Base-by-base conservation (phyloP, 2,797 vertebrate genomes). In the Prionace glauca region DNA sequence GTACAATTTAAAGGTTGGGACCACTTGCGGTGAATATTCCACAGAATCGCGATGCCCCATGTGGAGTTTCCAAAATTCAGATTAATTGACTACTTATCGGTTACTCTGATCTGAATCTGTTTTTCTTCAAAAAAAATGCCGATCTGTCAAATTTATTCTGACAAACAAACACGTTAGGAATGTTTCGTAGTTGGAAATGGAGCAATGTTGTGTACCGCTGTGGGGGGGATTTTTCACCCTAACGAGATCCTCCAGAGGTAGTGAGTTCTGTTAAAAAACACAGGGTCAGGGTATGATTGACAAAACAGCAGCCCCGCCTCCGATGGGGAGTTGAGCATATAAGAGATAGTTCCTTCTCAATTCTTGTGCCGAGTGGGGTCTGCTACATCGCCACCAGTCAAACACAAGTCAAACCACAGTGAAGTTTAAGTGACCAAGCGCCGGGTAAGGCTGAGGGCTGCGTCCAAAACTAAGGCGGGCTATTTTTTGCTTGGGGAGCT, bases 131-230 rank as follows among this genome's bases (percentile, higher is more conserved):
- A 71, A 79, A 79, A 50, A 50, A 67, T 2, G 90, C 62, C 18
- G n/a, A 92, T 92, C 18, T 92, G 90, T 92, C 90, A 92, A 84
- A 41, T 36, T 92, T 92, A 20, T 41, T 69, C 90, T 69, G 90
- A n/a, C 36, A 69, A 92, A 92, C 62, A 92, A 92, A 41, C n/a
- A 69, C 32, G 62, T 69, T 92, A 36, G n/a, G 22, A 36, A 36
- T 20, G 32, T 67, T 92, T 67, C 62, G 62, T 92, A 65, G 60
- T 92, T 41, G 67, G 90, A 92, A 92, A 67, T 84, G 41, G 81
- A 45, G 81, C 81, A 84, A 84, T 92, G n/a, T 41, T 67, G 90
- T 92, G 16, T 36, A 16, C 18, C 90, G 90, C 90, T 67, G 45
- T 3, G 90, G 50, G n/a, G 56, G 50, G 90, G 56, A 9, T 69